phyloP scores from a whole-genome alignment of 2,797 vertebrate species.

The Margarornis squamiger region DNA sequence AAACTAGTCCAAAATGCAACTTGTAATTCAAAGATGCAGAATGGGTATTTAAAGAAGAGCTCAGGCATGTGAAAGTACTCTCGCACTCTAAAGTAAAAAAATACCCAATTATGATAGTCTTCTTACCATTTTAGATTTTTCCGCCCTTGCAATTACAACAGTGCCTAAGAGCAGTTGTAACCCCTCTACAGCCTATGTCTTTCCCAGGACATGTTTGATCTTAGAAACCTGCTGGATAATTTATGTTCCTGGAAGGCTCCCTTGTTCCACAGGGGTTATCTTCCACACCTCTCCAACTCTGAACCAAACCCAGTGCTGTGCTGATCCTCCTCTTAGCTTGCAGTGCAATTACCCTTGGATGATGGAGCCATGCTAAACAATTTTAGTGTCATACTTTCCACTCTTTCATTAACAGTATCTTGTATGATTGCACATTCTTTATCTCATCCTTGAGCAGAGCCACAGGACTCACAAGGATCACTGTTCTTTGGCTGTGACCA shows the following conservation, averaged over 20 bases:
- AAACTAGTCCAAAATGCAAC: background rate
- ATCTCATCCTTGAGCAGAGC: background rate
- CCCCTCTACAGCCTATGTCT: background rate
- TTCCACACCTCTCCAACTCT: background rate
- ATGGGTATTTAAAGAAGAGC: background rate
- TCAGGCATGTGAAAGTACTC: background rate
- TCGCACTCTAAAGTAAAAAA: background rate
- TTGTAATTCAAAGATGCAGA: background rate
- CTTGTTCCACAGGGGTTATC: background rate
- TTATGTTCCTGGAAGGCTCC: background rate
- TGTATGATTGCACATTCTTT: background rate
- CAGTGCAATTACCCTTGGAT: background rate
- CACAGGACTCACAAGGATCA: rapidly evolving
- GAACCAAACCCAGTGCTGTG: background rate
- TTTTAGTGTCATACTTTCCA: rapidly evolving
- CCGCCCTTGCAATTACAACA: background rate
- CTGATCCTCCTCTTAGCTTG: background rate
- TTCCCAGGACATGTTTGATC: background rate
- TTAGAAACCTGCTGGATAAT: background rate
- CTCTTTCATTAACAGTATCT: background rate
- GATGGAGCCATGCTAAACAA: background rate
- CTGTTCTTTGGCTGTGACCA: background rate
- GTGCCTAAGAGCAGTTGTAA: background rate
- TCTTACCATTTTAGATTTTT: background rate
- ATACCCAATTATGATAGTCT: background rate